These are phyloP conservation scores for Lycophotia porphyrea DNA, from an alignment of 2,888 invertebrate genomes.

Conservation along the genomic window DNA sequence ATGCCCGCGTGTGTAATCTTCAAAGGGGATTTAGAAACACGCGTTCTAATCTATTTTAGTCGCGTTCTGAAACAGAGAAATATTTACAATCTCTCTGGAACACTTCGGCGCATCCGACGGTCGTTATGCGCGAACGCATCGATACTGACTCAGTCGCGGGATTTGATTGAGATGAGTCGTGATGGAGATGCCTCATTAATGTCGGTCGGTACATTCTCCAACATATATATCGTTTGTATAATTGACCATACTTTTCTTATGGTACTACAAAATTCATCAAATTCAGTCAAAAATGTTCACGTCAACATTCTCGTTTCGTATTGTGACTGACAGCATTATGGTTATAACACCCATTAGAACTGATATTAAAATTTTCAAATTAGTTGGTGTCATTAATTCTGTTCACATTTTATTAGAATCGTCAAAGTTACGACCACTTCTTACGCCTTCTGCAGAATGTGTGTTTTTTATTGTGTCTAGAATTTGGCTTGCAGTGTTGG, in stretches of 20 bases:
- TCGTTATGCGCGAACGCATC: constrained; percentile 88
- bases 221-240: constrained; percentile 65
- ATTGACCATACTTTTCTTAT: constrained; percentile 59
- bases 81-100: constrained; percentile 90
- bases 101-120: constrained; percentile 90
- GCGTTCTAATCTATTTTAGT: constrained; percentile 90
- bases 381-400: constrained; percentile 55
- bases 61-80: constrained; percentile 90
- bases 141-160: constrained; percentile 84
- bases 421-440: constrained; percentile 54
- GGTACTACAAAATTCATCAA: constrained; percentile 32
- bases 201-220: constrained; percentile 74
- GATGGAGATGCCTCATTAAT: constrained; percentile 85
- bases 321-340: constrained; percentile 46
- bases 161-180: constrained; percentile 84
- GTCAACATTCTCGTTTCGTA: constrained; percentile 20
- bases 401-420: constrained; percentile 60
- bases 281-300: constrained; percentile 26
- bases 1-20: constrained; percentile 90
- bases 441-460: constrained; percentile 44
- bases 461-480: constrained; percentile 60
- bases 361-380: constrained; percentile 44
- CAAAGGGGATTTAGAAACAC: constrained; percentile 90
- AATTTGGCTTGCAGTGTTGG: constrained; percentile 44
- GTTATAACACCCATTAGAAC: constrained; percentile 41